Evolutionary conservation across 2,888 invertebrate species (phyloP).

Genomic region (Tetranychus truncatus): DNA sequence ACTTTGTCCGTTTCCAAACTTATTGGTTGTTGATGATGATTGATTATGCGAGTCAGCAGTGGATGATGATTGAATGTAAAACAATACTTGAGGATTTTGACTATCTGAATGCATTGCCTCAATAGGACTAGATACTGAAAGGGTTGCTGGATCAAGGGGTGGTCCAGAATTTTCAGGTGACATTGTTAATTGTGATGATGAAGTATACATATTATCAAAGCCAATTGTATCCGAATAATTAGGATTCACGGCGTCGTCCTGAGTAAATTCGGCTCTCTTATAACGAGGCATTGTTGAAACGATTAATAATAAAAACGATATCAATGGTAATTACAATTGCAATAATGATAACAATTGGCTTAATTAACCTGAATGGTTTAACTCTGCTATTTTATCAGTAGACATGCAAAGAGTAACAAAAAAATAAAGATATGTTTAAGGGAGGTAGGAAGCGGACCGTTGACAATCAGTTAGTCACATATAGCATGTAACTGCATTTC

Average conservation of each 20-base stretch:
- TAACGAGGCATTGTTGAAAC: constrained; percentile 24
- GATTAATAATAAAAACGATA: background rate
- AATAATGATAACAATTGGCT: background rate
- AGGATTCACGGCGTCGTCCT: constrained; percentile 28
- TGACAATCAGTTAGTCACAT: background rate
- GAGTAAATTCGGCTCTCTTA: constrained; percentile 28
- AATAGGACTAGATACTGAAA: constrained; percentile 12
- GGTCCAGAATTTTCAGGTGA: constrained; percentile 4
- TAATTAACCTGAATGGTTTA: background rate
- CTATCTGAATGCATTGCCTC: background rate
- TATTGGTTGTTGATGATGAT: constrained; percentile 11
- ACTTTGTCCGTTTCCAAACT: constrained; percentile 14
- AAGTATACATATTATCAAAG: constrained; percentile 17
- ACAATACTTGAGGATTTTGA: constrained; percentile 6
- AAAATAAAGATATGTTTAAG: no score
- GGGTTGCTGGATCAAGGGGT: background rate
- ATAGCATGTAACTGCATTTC: background rate
- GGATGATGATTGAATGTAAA: background rate
- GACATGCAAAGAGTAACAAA: no score
- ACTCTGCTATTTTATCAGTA: no score
- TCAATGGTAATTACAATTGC: background rate
- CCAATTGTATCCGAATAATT: constrained; percentile 25
- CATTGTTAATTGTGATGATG: background rate
- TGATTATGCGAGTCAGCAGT: background rate
- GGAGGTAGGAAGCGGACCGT: background rate